Percentiles rank a stretch among this genome's conserved stretches.
These are phyloP conservation scores for Drosophila maculinotata DNA, from an alignment of 2,888 invertebrate species.

Conservation along the genomic window DNA sequence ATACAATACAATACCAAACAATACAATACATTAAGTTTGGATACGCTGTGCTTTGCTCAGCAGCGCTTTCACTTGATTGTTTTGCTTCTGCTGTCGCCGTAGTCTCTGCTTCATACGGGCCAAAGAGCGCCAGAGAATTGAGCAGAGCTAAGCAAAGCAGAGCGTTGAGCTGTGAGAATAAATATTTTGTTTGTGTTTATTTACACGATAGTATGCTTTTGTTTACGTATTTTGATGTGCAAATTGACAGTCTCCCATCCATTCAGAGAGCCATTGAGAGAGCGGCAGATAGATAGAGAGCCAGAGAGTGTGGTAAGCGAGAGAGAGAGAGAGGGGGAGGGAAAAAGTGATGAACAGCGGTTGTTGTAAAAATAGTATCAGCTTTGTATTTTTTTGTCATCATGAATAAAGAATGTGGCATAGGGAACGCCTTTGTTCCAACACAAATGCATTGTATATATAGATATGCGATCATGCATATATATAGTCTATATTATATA, in stretches of 20 bases:
- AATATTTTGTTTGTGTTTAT: conserved; percentile 67
- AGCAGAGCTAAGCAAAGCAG: conserved; percentile 24
- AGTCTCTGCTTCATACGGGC: conserved; percentile 54
- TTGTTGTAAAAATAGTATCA: conserved; percentile 63
- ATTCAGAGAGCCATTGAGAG: conserved; percentile 20
- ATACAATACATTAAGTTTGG: conserved; percentile 47
- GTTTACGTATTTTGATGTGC: conserved; percentile 75
- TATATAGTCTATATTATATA: background rate
- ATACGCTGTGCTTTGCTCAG: conserved; percentile 43
- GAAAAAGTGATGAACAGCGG: conserved; percentile 3
- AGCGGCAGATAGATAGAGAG: conserved; percentile 15
- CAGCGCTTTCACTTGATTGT: conserved; percentile 76
- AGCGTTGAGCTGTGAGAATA: conserved; percentile 40
- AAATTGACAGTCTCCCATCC: conserved; percentile 38
- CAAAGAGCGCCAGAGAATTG: conserved; percentile 47
- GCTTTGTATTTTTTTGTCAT: conserved; percentile 48
- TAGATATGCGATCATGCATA: conserved; percentile 8
- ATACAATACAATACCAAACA: conserved; percentile 54
- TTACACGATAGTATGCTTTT: conserved; percentile 64
- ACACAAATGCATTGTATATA: conserved; percentile 35
- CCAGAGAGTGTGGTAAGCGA: conserved; percentile 2
- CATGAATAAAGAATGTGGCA: conserved; percentile 57
- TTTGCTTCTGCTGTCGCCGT: conserved; percentile 43
- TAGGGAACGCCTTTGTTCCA: conserved; percentile 41
- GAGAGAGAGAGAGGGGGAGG: conserved; percentile 3